phyloP scores from a whole-genome alignment of 2,113 vertebrate genomes.

The Saimiri boliviensis region DNA sequence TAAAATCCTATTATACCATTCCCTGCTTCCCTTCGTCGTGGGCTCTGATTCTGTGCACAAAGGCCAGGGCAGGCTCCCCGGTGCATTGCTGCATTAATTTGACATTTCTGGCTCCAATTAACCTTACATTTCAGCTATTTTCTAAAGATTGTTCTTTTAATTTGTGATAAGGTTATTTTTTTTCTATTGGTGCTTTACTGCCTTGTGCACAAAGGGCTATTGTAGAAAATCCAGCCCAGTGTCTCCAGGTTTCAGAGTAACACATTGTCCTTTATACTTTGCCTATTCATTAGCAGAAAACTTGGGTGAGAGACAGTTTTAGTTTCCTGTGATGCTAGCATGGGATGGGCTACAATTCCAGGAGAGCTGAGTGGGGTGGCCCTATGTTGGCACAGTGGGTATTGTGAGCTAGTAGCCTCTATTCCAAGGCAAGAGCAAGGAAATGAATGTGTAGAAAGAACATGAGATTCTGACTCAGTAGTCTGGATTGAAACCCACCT shows the following conservation, averaged over 20 bases:
- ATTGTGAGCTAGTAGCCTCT: not conserved
- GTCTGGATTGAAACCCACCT: not conserved
- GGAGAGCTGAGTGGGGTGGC: not conserved
- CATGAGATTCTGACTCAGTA: not conserved
- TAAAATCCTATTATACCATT: constrained; percentile 86
- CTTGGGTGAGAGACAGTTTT: not conserved
- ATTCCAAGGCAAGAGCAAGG: not conserved
- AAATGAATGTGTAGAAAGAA: not conserved
- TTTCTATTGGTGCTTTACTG: constrained; percentile 79
- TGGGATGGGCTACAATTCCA: not conserved
- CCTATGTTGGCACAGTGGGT: not conserved
- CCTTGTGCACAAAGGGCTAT: constrained; percentile 76
- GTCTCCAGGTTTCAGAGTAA: constrained; percentile 57
- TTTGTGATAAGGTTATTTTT: constrained; percentile 85
- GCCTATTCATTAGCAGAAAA: not conserved
- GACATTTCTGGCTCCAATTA: constrained; percentile 94
- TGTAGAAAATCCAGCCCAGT: constrained; percentile 67
- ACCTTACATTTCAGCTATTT: constrained; percentile 92
- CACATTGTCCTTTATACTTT: not conserved
- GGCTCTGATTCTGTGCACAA: constrained; percentile 85
- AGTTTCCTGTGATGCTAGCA: not conserved
- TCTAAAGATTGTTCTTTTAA: constrained; percentile 82
- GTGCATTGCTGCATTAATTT: constrained; percentile 92
- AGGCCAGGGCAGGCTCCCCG: constrained; percentile 89
- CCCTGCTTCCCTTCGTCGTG: constrained; percentile 83